phyloP scores from a whole-genome alignment of 2,113 vertebrate species.

The Melanerpes formicivorus region DNA sequence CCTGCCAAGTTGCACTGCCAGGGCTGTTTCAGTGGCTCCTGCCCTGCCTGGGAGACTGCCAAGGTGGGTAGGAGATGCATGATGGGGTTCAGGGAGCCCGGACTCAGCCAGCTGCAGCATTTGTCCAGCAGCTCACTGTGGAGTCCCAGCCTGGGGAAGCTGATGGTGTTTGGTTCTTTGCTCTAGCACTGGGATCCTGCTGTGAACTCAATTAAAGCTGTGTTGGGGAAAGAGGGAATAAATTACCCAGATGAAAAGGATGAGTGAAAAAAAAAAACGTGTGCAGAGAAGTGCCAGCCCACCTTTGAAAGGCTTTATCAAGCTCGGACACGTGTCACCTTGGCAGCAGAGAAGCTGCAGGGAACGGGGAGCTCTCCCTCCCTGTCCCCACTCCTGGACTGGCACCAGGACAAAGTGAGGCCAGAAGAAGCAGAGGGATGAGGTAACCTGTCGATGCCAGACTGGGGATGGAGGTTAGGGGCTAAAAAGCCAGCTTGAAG shows the following conservation, averaged over 20 bases:
- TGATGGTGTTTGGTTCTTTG: conserved; percentile 5
- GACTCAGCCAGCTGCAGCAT: background rate
- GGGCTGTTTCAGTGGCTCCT: background rate
- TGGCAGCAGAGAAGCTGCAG: background rate
- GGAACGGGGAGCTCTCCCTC: background rate
- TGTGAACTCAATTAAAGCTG: conserved; percentile 54
- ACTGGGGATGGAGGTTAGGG: fast-evolving
- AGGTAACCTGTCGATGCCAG: fast-evolving
- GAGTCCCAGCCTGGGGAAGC: background rate
- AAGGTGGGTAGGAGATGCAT: background rate
- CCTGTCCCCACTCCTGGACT: background rate
- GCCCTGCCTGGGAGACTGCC: background rate
- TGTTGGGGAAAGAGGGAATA: conserved; percentile 10
- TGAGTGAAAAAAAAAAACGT: background rate
- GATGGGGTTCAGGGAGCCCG: background rate
- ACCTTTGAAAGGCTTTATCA: conserved; percentile 33
- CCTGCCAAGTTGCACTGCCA: background rate
- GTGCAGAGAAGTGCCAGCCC: conserved; percentile 4
- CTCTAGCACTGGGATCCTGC: background rate
- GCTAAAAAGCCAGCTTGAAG: background rate
- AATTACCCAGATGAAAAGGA: conserved; percentile 48
- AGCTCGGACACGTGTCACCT: background rate
- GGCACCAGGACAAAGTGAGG: background rate
- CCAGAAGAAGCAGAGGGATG: background rate
- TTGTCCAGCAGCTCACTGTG: background rate